Evolutionary conservation across 2,888 invertebrate genomes (phyloP), one percentile per base, ranked within the genome.

Genomic region (Chrysina gloriosa): DNA sequence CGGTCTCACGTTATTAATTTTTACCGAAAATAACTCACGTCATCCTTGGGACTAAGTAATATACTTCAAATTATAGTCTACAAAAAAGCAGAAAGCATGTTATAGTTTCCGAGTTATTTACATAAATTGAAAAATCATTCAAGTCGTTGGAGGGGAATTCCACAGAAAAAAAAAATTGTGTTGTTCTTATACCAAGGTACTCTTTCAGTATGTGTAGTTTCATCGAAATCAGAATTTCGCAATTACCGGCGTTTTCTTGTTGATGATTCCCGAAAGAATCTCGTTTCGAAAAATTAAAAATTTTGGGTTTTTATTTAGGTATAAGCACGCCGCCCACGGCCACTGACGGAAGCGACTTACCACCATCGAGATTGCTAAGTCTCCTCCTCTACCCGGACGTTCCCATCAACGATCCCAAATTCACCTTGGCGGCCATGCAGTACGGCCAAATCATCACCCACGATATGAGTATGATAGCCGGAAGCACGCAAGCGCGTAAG

Each of bases 391-490:
- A 92, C 80, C 92, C 92, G 0, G 92, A 93, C 76, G 84, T 85
- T 34, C 88, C 89, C 70, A 81, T 90, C 2, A 85, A 90, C 3
- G 94, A 94, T 82, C 90, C 89, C 0, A 82, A 89, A 69, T 94
- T 88, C 85, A 93, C 90, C 14, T 83, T 95, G 11, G 89, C 89
- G 54, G 89, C 93, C 48, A 92, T 92, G 88, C 92, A 92, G 75
- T 93, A 90, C 86, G 93, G 93, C 0, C 93, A 93, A 82, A 89
- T 93, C 72, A 85, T 93, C 31, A 91, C 92, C 4, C 93, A 93
- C 80, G 93, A 93, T 76, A 91, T 93, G 90, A 91, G 90, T 16
- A 84, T 92, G 77, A 89, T 90, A 27, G 89, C 89, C 61, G 91
- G 91, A 58, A 87, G 88, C 56, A 89, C 92, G 2, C 93, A 93